Evolutionary conservation across 2,797 vertebrate genomes (phyloP), one percentile per base, ranked within the genome.

Genomic region (Tarsius wallacei): DNA sequence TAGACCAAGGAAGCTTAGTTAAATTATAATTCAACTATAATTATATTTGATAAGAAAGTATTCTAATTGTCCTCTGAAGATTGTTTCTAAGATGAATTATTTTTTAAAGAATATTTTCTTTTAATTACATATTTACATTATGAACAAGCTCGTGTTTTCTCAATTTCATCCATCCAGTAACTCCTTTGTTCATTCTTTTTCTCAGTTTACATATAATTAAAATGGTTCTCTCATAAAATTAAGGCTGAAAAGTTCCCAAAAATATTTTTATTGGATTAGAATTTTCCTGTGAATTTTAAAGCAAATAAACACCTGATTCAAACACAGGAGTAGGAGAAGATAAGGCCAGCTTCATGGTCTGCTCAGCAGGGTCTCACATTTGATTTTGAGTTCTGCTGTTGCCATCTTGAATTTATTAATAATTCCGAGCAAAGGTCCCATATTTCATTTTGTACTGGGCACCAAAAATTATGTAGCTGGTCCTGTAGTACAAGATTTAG

Each of bases 141-240:
- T 42, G 42, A 24, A 87, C 10, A 83, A 80, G 49, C 76, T 59
- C 71, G 90, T 36, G 64, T 96, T 98, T 93, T 95, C 19, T 61
- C 87, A 91, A 51, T 76, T 97, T 93, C 80, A 59, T 36, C 82
- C 2, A 59, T 77, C 49, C 4, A 2, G 24, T 61, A 85, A 49
- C 73, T 95, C 93, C 21, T 90, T 97, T 90, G 92, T 94, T 90
- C 73, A 13, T n/a, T 77, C 51, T 51, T 51, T 93, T 26, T 87
- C n/a, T 87, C 73, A 59, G 83, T 74, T 90, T 57, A 68, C 14
- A 15, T 96, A 93, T 94, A 97, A 36, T 53, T 76, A 89, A 57
- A 95, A 97, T 96, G 6, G 63, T 97, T 16, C 42, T 96, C 96
- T 95, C n/a, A 51, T 66, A 61, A 97, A 81, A 88, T 71, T 85